Evolutionary conservation across 2,888 invertebrate genomes (phyloP).

Genomic region (Torymus texanus): DNA sequence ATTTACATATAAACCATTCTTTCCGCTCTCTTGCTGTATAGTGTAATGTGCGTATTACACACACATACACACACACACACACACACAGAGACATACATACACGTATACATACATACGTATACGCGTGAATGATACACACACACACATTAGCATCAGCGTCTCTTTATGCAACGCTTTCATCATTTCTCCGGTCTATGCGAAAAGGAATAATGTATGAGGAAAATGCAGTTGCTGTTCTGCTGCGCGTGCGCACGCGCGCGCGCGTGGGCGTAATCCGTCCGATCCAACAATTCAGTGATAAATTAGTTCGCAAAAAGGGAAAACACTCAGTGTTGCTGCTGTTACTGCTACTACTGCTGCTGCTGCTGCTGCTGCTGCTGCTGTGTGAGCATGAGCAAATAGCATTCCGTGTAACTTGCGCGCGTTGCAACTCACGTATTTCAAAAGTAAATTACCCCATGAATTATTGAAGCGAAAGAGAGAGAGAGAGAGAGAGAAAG

Average conservation of each 20-base stretch:
- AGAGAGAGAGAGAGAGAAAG: background rate
- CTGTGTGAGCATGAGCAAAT: constrained; percentile 3
- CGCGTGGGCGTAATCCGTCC: background rate
- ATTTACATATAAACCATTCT: constrained; percentile 15
- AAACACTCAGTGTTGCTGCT: background rate
- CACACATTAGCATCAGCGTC: too few species aligned
- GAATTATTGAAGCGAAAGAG: constrained; percentile 45
- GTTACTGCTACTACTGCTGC: too few species aligned
- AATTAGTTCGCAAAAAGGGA: constrained; percentile 23
- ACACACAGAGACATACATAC: too few species aligned
- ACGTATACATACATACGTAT: too few species aligned
- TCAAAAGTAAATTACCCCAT: constrained; percentile 54
- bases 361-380: too few species aligned
- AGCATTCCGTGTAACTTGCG: constrained; percentile 19
- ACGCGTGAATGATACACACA: too few species aligned
- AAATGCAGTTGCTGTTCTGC: background rate
- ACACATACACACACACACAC: too few species aligned
- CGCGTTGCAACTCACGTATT: background rate
- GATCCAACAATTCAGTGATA: constrained; percentile 17
- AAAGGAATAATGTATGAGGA: background rate
- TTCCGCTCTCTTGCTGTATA: too few species aligned
- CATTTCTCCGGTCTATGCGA: too few species aligned
- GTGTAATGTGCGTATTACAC: too few species aligned
- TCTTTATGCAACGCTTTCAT: too few species aligned
- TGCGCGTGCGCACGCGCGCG: too few species aligned